Conservation (phyloP, 2,888 invertebrate species). For the Chloroclysta siterata region DNA sequence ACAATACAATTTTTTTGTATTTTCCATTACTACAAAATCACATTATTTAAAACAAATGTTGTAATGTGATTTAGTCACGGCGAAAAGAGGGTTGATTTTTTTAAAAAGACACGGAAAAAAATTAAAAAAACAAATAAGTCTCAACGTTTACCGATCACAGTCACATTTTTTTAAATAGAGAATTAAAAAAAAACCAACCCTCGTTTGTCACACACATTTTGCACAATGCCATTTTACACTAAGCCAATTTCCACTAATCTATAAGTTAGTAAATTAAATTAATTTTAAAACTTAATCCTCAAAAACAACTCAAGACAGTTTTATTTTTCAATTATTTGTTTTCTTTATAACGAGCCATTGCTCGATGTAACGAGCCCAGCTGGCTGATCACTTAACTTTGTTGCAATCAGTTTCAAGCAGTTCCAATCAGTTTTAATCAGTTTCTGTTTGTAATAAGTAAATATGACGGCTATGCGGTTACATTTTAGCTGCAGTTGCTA, state of each 20-base stretch:
- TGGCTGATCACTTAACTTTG: too few species aligned
- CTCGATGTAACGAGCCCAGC: too few species aligned
- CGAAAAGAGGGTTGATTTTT: conserved; percentile 62
- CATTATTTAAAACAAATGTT: conserved; percentile 78
- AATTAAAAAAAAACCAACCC: conserved; percentile 59
- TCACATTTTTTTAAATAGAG: conserved; percentile 38
- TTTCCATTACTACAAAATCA: conserved; percentile 61
- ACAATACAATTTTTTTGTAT: conserved; percentile 34
- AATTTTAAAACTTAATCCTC: too few species aligned
- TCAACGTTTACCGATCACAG: conserved; percentile 54
- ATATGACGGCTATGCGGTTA: too few species aligned
- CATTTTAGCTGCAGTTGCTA: too few species aligned
- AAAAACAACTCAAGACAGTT: too few species aligned
- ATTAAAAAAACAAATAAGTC: conserved; percentile 45
- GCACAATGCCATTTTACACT: conserved; percentile 15
- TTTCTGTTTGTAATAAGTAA: too few species aligned
- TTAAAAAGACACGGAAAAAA: conserved; percentile 48
- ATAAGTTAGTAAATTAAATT: conserved; percentile 21
- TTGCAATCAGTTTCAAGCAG: too few species aligned
- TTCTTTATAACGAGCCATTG: too few species aligned
- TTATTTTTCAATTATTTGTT: too few species aligned
- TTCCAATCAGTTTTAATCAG: too few species aligned
- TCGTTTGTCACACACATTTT: conserved; percentile 31
- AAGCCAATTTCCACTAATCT: conserved; percentile 3
- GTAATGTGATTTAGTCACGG: conserved; percentile 68